Conservation (phyloP, 2,888 invertebrate species). For the Philereme transversata region DNA sequence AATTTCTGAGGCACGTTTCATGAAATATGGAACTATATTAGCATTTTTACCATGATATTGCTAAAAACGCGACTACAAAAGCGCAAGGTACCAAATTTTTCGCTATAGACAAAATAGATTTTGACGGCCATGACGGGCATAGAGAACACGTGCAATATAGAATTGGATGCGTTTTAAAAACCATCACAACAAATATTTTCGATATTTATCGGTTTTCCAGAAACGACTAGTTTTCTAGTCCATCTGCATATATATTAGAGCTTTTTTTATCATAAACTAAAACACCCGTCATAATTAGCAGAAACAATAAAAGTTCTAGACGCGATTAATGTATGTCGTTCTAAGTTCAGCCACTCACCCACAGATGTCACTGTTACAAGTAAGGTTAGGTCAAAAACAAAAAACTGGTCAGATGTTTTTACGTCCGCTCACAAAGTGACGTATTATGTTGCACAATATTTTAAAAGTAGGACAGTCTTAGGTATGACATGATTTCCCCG, state of each 20-base stretch:
- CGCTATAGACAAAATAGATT: constrained; percentile 65
- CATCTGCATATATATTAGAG: too few species aligned
- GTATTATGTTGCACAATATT: too few species aligned
- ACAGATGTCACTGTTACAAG: constrained; percentile 30
- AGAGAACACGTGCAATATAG: constrained; percentile 72
- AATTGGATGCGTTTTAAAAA: constrained; percentile 54
- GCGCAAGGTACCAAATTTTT: constrained; percentile 77
- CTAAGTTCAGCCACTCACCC: constrained; percentile 24
- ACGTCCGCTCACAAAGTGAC: too few species aligned
- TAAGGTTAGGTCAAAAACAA: too few species aligned
- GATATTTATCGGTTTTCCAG: constrained; percentile 7
- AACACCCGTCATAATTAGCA: too few species aligned
- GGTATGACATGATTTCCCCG: too few species aligned
- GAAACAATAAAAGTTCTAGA: not conserved
- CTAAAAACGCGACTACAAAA: constrained; percentile 81
- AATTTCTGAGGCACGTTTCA: constrained; percentile 74
- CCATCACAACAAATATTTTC: not conserved
- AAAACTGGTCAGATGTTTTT: too few species aligned
- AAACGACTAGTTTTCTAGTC: too few species aligned
- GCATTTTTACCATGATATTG: constrained; percentile 77
- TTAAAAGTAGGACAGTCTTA: too few species aligned
- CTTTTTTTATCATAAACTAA: too few species aligned
- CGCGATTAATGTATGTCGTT: not conserved
- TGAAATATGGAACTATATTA: constrained; percentile 68
- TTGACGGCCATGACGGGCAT: constrained; percentile 42